Base-by-base conservation (phyloP, 2,888 invertebrate species). In the Auanema sp. region DNA sequence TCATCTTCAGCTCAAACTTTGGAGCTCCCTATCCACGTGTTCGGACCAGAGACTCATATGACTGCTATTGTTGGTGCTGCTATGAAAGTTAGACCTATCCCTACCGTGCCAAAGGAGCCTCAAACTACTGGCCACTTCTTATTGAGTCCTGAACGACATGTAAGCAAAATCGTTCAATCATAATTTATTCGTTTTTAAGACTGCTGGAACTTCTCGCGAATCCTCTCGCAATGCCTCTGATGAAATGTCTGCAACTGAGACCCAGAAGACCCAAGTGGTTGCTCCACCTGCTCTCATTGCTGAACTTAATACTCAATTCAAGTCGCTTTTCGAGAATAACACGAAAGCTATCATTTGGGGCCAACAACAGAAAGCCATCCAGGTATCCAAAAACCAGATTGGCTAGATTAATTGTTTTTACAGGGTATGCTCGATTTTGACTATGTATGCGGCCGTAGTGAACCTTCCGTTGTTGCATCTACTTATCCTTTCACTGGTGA, bases 11-110 rank as follows among this genome's bases (percentile, higher is more conserved):
- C 87, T 21, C 83, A 84, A 61, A 88, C 88, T 2, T 88, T 93
- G 66, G 92, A 92, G 52, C 91, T 98, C 78, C 95, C 96, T 0
- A 88, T 97, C 77, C 86, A 88, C 80, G 97, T 98, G 55, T 98
- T 96, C 84, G 98, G 98, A 0, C 97, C 98, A 0, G 98, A 98
- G 86, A 93, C 93, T 6, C 96, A 96, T 86, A 98, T 99, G 98
- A 98, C 98, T 0, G 90, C 95, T n/a, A 96, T 98, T 80, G 96
- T 96, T 70, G 93, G 94, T 1, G 93, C 97, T 89, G 98, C 98
- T 1, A 87, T 98, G 61, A 96, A 96, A 18, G 92, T 91, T 78
- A 87, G 90, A 47, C 89, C 91, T 14, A 91, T 96, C 72, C 93
- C 94, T 0, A 88, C 89, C 69, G 85, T 85, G 44, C 84, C 86